A percentile compares a stretch with the other conserved stretches of the same genome.
phyloP scores from a whole-genome alignment of 2,797 vertebrate genomes.

The Notolepis coatsorum region DNA sequence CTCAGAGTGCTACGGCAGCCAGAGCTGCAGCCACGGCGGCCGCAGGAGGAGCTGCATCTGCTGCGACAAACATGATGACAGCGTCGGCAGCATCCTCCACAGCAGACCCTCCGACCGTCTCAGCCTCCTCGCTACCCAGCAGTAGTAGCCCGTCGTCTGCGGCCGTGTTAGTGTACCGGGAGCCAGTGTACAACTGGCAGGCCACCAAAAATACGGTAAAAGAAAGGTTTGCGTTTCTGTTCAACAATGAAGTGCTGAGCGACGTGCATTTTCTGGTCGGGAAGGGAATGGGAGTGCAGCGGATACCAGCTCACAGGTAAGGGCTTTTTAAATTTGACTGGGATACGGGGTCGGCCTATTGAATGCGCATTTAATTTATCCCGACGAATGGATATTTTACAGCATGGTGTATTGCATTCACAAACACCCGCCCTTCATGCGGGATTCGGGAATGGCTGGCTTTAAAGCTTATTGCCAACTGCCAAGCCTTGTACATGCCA shows the following conservation, averaged over 20 bases:
- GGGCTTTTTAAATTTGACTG: no score
- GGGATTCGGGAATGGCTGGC: no score
- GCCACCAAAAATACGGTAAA: constrained; percentile 89
- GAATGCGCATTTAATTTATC: no score
- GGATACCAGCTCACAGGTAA: constrained; percentile 90
- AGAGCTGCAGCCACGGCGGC: constrained; percentile 18
- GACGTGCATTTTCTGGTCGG: constrained; percentile 92
- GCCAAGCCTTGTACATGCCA: no score
- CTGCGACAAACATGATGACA: constrained; percentile 56
- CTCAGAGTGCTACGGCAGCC: constrained; percentile 47
- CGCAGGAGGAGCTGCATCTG: constrained; percentile 21
- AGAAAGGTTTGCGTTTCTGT: constrained; percentile 89
- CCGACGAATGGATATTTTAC: no score
- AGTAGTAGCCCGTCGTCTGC: constrained; percentile 58
- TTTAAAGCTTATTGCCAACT: no score
- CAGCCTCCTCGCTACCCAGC: constrained; percentile 56
- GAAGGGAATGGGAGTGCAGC: constrained; percentile 87
- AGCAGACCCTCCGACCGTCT: constrained; percentile 44
- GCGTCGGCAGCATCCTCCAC: constrained; percentile 35
- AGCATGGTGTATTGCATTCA: no score
- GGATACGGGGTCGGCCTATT: no score
- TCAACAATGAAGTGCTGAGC: constrained; percentile 92
- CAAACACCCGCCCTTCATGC: no score
- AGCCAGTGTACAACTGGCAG: constrained; percentile 90
- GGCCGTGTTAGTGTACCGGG: constrained; percentile 80